Conservation (phyloP, 1,140 invertebrate genomes). For the Elymnias hypermnestra region DNA sequence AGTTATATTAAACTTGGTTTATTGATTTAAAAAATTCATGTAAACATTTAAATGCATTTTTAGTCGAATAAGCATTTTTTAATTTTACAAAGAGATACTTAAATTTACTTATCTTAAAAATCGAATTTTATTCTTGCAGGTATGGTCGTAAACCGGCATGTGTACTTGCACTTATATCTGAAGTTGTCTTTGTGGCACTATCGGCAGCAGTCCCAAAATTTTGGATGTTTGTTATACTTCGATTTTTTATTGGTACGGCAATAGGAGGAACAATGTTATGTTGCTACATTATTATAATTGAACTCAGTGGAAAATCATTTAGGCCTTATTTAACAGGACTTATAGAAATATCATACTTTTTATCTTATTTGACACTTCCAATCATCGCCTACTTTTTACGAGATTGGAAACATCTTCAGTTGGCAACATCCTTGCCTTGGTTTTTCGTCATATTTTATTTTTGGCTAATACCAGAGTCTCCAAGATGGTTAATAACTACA, state of each 20-base stretch:
- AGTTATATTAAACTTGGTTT: too few relatives aligned
- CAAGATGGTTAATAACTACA: constrained; percentile 58
- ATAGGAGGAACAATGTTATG: constrained; percentile 79
- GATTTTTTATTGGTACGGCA: constrained; percentile 77
- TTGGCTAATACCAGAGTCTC: constrained; percentile 60
- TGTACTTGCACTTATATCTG: constrained; percentile 74
- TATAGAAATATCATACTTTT: constrained; percentile 40
- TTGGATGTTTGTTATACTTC: constrained; percentile 77
- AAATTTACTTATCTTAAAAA: too few relatives aligned
- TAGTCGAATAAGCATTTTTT: too few relatives aligned
- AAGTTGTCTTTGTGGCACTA: constrained; percentile 75
- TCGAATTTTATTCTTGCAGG: constrained; percentile 55
- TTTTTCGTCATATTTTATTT: constrained; percentile 42
- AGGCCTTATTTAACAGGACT: constrained; percentile 48
- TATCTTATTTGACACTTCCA: constrained; percentile 77
- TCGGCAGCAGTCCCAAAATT: constrained; percentile 79
- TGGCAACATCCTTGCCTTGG: constrained; percentile 78
- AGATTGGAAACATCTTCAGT: constrained; percentile 80
- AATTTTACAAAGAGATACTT: too few relatives aligned
- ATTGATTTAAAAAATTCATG: too few relatives aligned
- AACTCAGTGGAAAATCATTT: constrained; percentile 64
- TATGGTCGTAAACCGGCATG: constrained; percentile 79
- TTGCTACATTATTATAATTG: constrained; percentile 75
- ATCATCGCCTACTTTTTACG: constrained; percentile 80
- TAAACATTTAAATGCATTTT: too few relatives aligned